A percentile compares a stretch with the other conserved stretches of the same genome.
Conservation (phyloP, 1,140 invertebrate species). For the Megathymus violae region DNA sequence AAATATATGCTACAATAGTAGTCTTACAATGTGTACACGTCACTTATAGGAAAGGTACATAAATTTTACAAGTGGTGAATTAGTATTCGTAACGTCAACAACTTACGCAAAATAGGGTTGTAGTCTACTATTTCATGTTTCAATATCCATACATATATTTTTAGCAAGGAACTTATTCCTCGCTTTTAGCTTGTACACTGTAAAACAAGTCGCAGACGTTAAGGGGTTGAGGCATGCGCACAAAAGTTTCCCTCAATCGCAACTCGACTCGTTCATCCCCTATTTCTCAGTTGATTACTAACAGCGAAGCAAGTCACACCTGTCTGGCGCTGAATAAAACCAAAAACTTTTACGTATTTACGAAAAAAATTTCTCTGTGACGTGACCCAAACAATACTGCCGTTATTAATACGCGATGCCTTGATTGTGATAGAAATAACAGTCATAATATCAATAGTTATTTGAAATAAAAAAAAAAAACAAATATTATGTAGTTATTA, state of each 20-base stretch:
- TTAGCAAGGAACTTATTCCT: too few relatives aligned
- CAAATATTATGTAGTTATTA: conserved; percentile 44
- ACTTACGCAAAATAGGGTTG: too few relatives aligned
- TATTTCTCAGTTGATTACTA: conserved; percentile 53
- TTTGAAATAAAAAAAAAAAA: conserved; percentile 27
- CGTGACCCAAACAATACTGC: neutral
- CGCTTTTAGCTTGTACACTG: neutral
- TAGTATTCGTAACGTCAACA: too few relatives aligned
- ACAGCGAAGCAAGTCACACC: conserved; percentile 43
- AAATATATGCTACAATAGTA: too few relatives aligned
- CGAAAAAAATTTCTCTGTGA: conserved; percentile 39
- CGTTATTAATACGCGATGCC: conserved; percentile 18
- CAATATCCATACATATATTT: too few relatives aligned
- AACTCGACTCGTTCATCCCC: conserved; percentile 60
- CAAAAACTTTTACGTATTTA: conserved; percentile 72
- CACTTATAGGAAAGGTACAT: too few relatives aligned
- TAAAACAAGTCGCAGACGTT: neutral
- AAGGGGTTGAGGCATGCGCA: conserved; percentile 56
- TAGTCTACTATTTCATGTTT: too few relatives aligned
- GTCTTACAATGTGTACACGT: too few relatives aligned
- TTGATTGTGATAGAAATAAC: neutral
- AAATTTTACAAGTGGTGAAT: too few relatives aligned
- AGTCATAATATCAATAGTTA: neutral
- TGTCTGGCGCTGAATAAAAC: conserved; percentile 29
- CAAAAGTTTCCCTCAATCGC: conserved; percentile 42